Evolutionary conservation across 2,113 vertebrate species (phyloP).

Genomic region (Oostethus manadensis): DNA sequence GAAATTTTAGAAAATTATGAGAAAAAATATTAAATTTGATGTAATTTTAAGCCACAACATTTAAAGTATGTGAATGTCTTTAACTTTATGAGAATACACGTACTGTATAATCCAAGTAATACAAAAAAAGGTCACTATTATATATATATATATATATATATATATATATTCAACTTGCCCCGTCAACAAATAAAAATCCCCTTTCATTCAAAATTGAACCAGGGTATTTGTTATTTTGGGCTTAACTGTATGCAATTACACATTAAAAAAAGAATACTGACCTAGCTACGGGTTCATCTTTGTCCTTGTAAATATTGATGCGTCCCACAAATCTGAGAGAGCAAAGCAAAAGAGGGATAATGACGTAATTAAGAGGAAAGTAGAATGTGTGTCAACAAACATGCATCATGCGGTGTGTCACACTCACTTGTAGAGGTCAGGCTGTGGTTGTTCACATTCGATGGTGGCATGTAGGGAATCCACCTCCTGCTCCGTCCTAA

Average conservation of each 20-base stretch:
- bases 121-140: no score
- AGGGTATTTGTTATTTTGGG: not conserved
- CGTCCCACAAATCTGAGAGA: slow-evolving; percentile 89
- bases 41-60: no score
- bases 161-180: not conserved
- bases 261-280: slow-evolving; percentile 44
- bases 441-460: slow-evolving; percentile 98
- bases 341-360: slow-evolving; percentile 25
- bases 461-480: slow-evolving; percentile 88
- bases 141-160: no score
- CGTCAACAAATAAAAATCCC: not conserved
- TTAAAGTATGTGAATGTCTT: no score
- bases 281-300: slow-evolving; percentile 87
- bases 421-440: slow-evolving; percentile 97
- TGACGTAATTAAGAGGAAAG: slow-evolving; percentile 4
- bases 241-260: not conserved
- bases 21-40: no score
- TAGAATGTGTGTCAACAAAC: slow-evolving; percentile 1
- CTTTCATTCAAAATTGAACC: no score
- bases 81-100: no score
- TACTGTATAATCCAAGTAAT: no score
- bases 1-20: no score
- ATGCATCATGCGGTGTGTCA: slow-evolving; percentile 5
- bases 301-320: slow-evolving; percentile 90
- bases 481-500: slow-evolving; percentile 86